These are phyloP conservation scores for Pelobates fuscus DNA, from an alignment of 2,113 vertebrate species.

Conservation along the genomic window DNA sequence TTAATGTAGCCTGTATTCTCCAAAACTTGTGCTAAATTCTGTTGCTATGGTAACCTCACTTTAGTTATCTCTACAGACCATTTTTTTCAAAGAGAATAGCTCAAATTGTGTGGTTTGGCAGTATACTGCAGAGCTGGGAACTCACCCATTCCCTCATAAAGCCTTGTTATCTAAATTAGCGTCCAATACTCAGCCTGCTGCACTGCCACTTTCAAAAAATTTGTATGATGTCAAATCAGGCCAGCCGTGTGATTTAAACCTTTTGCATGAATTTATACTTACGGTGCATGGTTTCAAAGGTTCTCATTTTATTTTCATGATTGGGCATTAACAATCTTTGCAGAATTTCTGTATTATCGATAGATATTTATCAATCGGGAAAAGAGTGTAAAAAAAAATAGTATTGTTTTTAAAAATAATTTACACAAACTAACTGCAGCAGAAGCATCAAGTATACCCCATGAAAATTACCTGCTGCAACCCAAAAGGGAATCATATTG, in stretches of 20 bases:
- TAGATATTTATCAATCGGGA: too few species aligned
- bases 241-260: not conserved
- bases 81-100: not conserved
- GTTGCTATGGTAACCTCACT: constrained; percentile 2
- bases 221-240: not conserved
- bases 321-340: too few species aligned
- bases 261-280: not conserved
- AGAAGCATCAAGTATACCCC: too few species aligned
- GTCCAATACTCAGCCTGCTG: not conserved
- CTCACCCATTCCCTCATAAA: not conserved
- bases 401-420: too few species aligned
- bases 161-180: too few species aligned
- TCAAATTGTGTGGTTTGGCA: not conserved
- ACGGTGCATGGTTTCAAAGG: not conserved
- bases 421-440: too few species aligned
- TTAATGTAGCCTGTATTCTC: not conserved
- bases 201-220: not conserved
- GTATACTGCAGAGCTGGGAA: not conserved
- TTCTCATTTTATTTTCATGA: too few species aligned
- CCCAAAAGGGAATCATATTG: too few species aligned
- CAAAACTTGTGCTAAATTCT: not conserved
- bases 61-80: not conserved
- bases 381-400: too few species aligned
- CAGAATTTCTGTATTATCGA: too few species aligned
- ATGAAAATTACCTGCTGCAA: too few species aligned